Evolutionary conservation across 2,797 vertebrate species (phyloP).

Genomic region (Muraenolepis orangiensis): DNA sequence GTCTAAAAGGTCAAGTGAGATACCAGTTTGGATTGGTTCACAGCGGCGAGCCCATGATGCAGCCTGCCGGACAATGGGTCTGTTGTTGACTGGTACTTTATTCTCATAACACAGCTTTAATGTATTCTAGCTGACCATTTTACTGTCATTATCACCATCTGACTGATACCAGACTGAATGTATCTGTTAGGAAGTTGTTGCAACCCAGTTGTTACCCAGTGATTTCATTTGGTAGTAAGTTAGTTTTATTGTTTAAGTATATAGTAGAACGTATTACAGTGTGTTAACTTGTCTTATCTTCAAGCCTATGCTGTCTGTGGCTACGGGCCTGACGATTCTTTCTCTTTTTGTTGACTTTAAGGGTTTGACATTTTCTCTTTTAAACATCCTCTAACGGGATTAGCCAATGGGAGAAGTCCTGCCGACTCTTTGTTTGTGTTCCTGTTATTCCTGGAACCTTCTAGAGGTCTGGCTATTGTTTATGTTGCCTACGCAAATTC

Average conservation of each 20-base stretch:
- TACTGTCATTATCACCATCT: background rate
- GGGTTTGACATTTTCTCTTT: constrained; percentile 35
- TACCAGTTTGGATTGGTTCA: constrained; percentile 65
- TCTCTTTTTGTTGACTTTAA: constrained; percentile 38
- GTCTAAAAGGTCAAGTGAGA: constrained; percentile 65
- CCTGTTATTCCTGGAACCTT: background rate
- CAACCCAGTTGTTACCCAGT: background rate
- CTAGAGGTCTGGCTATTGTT: background rate
- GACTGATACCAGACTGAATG: background rate
- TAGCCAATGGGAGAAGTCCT: constrained; percentile 20
- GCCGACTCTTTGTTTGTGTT: background rate
- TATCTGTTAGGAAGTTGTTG: too few relatives aligned
- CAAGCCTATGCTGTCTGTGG: too few relatives aligned
- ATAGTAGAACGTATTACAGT: background rate
- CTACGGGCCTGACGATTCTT: constrained; percentile 2
- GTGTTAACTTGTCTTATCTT: too few relatives aligned
- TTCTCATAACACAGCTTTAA: too few relatives aligned
- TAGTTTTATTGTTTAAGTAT: background rate
- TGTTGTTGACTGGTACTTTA: background rate
- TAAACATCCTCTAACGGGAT: constrained; percentile 59
- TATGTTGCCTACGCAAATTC: background rate
- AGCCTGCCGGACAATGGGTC: background rate
- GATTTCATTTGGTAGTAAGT: background rate
- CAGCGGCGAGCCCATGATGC: constrained; percentile 30
- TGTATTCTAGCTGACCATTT: background rate